A percentile compares a stretch with the other conserved stretches of the same genome.
Conservation (phyloP, 2,797 vertebrate genomes). For the Triplophysa yarkandensis region DNA sequence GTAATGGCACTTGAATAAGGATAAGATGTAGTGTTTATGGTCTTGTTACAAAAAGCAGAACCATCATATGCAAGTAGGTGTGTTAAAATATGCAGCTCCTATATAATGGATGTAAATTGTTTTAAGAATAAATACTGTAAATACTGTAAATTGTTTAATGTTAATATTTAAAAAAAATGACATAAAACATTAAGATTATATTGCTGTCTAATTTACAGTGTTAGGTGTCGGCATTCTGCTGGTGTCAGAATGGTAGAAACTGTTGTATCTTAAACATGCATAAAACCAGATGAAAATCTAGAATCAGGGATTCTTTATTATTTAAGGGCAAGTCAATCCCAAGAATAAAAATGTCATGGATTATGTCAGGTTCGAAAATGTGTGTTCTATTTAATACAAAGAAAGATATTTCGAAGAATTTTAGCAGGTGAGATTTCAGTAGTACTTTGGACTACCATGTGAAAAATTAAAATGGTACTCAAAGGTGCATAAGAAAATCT, state of each 20-base stretch:
- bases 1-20: not conserved
- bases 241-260: constrained; percentile 21
- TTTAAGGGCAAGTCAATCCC: too few species aligned
- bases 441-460: too few species aligned
- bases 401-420: too few species aligned
- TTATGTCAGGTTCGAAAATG: too few species aligned
- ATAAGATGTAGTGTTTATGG: not conserved
- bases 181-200: constrained; percentile 5
- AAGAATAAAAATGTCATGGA: too few species aligned
- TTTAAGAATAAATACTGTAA: not conserved
- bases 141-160: constrained; percentile 7
- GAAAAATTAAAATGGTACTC: too few species aligned
- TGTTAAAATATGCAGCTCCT: not conserved
- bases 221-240: constrained; percentile 9
- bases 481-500: too few species aligned
- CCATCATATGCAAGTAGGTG: not conserved
- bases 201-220: constrained; percentile 12
- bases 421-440: too few species aligned
- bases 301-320: not conserved
- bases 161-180: not conserved
- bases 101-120: not conserved
- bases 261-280: constrained; percentile 11
- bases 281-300: not conserved
- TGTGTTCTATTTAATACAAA: too few species aligned
- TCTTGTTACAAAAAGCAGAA: not conserved